Percentiles rank a stretch among this genome's conserved stretches.
Conservation (phyloP, 2,797 vertebrate species). For the Sebastes cheni region DNA sequence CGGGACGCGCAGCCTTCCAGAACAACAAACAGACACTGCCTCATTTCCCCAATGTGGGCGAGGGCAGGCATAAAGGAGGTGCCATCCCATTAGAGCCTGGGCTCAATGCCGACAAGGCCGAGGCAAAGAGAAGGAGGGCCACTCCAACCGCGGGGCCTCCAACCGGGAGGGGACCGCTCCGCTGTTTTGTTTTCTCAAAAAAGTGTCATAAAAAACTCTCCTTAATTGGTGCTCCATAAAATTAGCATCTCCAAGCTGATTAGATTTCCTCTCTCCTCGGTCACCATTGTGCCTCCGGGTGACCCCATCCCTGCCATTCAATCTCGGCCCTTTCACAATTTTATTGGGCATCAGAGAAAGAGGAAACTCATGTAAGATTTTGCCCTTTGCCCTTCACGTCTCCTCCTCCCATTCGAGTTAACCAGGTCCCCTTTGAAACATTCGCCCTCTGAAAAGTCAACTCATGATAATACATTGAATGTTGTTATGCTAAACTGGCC, state of each 20-base stretch:
- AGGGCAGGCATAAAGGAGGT: constrained; percentile 79
- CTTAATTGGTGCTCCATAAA: constrained; percentile 87
- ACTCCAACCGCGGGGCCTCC: constrained; percentile 40
- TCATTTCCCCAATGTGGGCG: constrained; percentile 81
- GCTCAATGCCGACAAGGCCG: constrained; percentile 64
- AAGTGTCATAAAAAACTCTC: constrained; percentile 83
- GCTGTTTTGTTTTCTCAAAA: constrained; percentile 79
- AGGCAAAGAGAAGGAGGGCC: constrained; percentile 10
- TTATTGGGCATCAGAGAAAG: constrained; percentile 78
- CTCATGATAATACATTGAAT: constrained; percentile 45
- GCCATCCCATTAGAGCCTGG: constrained; percentile 78
- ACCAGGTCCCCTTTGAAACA: constrained; percentile 55
- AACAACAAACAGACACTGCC: constrained; percentile 82
- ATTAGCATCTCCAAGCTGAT: constrained; percentile 86
- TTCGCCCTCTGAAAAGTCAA: constrained; percentile 63
- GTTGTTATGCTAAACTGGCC: constrained; percentile 60
- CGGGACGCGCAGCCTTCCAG: constrained; percentile 63
- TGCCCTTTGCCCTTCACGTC: constrained; percentile 72
- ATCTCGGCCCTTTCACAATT: constrained; percentile 76
- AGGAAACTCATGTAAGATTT: constrained; percentile 80
- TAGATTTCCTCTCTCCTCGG: constrained; percentile 81
- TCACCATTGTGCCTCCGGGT: constrained; percentile 66
- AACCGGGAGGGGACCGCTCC: constrained; percentile 50
- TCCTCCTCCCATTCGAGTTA: constrained; percentile 64
- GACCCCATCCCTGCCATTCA: constrained; percentile 78